These are phyloP conservation scores for Sminthurides bifidus DNA, from an alignment of 1,140 invertebrate genomes.

Conservation along the genomic window DNA sequence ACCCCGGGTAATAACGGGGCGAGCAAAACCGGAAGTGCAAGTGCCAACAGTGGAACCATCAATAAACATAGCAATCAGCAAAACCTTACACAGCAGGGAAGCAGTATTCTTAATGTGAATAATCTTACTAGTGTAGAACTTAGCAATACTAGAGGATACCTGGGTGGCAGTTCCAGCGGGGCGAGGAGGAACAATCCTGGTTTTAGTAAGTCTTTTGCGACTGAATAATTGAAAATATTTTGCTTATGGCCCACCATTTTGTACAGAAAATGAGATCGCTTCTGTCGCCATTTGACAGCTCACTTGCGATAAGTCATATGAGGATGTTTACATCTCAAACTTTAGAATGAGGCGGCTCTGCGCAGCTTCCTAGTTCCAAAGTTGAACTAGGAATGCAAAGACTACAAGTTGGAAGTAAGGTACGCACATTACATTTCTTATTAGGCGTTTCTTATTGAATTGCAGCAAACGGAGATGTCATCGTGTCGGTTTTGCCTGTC, in stretches of 20 bases:
- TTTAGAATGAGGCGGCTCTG: no score
- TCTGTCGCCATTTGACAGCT: background rate
- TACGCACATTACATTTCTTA: no score
- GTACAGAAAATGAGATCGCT: background rate
- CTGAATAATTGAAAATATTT: background rate
- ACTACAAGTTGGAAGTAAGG: no score
- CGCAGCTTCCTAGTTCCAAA: no score
- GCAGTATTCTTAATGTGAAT: background rate
- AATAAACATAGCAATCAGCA: background rate
- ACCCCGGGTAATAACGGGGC: conserved; percentile 21
- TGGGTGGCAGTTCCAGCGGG: background rate
- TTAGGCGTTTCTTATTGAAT: no score
- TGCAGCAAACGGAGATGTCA: conserved; percentile 79
- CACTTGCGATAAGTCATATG: no score
- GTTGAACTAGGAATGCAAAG: no score
- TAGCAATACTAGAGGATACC: background rate
- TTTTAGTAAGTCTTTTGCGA: conserved; percentile 12
- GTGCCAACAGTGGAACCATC: background rate
- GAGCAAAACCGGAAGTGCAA: background rate
- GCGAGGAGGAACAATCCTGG: conserved; percentile 12
- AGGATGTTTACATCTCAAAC: no score
- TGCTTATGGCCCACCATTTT: background rate
- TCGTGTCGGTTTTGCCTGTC: conserved; percentile 75
- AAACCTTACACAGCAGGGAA: background rate
- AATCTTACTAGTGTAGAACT: conserved; percentile 10